These are phyloP conservation scores for Notodonta ziczac DNA, from an alignment of 2,888 invertebrate genomes.

Conservation along the genomic window DNA sequence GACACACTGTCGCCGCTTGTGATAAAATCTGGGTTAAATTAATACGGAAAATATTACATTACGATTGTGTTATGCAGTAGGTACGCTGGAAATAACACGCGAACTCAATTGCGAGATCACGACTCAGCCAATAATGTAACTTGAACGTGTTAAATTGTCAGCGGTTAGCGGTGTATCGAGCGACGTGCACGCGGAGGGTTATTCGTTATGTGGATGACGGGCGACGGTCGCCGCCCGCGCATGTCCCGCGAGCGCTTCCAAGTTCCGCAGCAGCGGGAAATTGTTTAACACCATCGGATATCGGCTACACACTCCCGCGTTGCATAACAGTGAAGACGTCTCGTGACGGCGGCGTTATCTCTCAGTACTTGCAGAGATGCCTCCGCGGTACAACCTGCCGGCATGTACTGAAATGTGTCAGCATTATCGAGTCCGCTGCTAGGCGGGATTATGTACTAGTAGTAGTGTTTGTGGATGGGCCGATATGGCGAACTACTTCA, in stretches of 20 bases:
- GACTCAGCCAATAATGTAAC: constrained; percentile 27
- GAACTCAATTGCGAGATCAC: constrained; percentile 46
- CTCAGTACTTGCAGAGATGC: constrained; percentile 74
- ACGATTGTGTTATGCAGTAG: constrained; percentile 22
- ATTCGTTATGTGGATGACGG: constrained; percentile 3
- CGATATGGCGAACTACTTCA: constrained; percentile 87
- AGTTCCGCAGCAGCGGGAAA: constrained; percentile 52
- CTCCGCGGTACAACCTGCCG: constrained; percentile 62
- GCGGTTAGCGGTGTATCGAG: constrained; percentile 9
- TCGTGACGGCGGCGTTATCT: constrained; percentile 77
- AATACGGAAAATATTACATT: constrained; percentile 41
- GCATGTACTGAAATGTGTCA: constrained; percentile 47
- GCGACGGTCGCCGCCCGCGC: constrained; percentile 26
- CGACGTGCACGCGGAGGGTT: constrained; percentile 11
- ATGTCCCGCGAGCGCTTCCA: constrained; percentile 39
- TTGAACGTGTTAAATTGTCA: constrained; percentile 27
- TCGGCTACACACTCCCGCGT: constrained; percentile 49
- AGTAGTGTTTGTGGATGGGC: constrained; percentile 45
- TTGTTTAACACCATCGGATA: constrained; percentile 43
- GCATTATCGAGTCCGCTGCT: constrained; percentile 23
- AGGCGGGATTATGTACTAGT: constrained; percentile 34
- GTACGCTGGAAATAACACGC: constrained; percentile 36
- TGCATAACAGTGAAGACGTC: constrained; percentile 71
- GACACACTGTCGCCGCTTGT: constrained; percentile 37
- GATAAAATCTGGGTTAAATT: constrained; percentile 46